A percentile compares a stretch with the other conserved stretches of the same genome.
phyloP scores from a whole-genome alignment of 2,888 invertebrate genomes.

The Ophion ellenae region DNA sequence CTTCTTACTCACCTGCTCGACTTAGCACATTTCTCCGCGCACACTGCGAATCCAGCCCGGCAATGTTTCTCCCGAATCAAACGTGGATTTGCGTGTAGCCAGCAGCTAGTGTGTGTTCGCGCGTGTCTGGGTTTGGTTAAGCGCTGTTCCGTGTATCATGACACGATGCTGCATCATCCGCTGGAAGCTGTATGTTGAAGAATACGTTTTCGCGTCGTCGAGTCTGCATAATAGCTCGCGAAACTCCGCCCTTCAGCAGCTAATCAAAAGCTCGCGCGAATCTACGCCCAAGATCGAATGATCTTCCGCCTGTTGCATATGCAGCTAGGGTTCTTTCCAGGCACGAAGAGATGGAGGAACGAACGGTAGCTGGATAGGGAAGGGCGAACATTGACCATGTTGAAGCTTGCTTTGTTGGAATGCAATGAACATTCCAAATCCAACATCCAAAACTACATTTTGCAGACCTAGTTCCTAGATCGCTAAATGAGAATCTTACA shows the following conservation, averaged over 20 bases:
- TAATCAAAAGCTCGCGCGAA: neutral
- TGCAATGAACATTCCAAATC: no score
- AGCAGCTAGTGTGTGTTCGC: neutral
- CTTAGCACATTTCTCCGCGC: constrained; percentile 36
- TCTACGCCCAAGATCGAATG: neutral
- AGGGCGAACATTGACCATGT: no score
- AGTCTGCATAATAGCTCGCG: neutral
- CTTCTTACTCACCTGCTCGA: constrained; percentile 62
- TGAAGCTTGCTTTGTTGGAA: no score
- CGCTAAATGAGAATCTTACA: no score
- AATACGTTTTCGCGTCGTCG: neutral
- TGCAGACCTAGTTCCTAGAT: no score
- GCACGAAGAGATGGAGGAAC: neutral
- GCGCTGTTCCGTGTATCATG: neutral
- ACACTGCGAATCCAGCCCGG: constrained; percentile 9
- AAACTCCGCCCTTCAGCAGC: neutral
- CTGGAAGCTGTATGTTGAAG: neutral
- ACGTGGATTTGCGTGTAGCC: constrained; percentile 32
- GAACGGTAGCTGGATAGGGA: no score
- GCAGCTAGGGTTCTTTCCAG: no score
- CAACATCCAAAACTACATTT: no score
- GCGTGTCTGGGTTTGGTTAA: neutral
- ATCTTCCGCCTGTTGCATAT: no score
- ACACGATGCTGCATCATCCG: neutral
- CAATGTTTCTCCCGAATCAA: constrained; percentile 21